phyloP scores from a whole-genome alignment of 2,888 invertebrate species.

The Drosophila paramelanica region DNA sequence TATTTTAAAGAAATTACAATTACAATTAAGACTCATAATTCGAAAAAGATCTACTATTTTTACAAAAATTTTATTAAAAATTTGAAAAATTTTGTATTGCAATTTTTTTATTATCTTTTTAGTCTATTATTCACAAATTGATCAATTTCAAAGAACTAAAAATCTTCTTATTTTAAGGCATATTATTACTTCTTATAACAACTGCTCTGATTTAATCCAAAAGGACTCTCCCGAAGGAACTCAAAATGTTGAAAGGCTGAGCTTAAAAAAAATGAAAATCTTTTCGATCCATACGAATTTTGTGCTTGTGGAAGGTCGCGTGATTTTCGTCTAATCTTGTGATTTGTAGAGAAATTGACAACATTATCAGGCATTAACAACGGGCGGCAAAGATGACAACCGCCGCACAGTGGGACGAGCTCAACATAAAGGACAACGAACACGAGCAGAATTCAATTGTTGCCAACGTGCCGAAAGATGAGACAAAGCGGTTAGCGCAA shows the following conservation, averaged over 20 bases:
- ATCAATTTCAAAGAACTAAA: too few species aligned
- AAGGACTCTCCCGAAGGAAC: conserved; percentile 2
- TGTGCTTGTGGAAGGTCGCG: conserved; percentile 30
- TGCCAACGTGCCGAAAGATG: conserved; percentile 75
- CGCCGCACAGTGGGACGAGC: conserved; percentile 62
- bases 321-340: conserved; percentile 67
- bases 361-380: conserved; percentile 63
- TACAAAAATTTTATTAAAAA: too few species aligned
- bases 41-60: too few species aligned
- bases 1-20: too few species aligned
- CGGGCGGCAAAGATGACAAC: conserved; percentile 66
- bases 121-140: too few species aligned
- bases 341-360: conserved; percentile 69
- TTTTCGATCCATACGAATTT: conserved; percentile 3
- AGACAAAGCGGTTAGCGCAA: conserved; percentile 65
- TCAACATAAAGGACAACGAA: conserved; percentile 21
- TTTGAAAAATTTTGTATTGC: too few species aligned
- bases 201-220: conserved; percentile 1
- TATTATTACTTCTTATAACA: too few species aligned
- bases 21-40: too few species aligned
- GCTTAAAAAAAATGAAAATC: conserved; percentile 23
- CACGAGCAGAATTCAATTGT: conserved; percentile 46
- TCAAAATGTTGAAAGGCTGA: conserved; percentile 42
- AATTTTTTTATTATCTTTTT: too few species aligned
- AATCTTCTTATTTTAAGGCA: too few species aligned